These are phyloP conservation scores for Tholera decimalis DNA, from an alignment of 2,888 invertebrate species.

Conservation along the genomic window DNA sequence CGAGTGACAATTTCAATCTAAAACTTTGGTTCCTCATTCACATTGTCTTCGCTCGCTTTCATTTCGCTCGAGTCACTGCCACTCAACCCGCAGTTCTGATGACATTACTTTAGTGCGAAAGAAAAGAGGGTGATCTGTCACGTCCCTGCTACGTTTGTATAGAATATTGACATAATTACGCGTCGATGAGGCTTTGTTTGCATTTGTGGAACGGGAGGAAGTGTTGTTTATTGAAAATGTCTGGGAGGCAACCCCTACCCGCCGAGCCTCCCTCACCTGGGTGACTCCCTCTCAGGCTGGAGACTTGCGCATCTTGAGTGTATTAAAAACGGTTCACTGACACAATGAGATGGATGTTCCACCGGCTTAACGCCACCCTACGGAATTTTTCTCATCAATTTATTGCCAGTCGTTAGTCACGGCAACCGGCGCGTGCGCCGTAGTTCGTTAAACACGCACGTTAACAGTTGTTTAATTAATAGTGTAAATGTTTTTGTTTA, in stretches of 20 bases:
- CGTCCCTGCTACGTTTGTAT: slow-evolving; percentile 54
- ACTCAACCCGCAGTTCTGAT: slow-evolving; percentile 36
- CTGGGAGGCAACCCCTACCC: slow-evolving; percentile 49
- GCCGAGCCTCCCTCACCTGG: slow-evolving; percentile 44
- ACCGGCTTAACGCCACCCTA: slow-evolving; percentile 19
- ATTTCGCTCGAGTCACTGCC: slow-evolving; percentile 20
- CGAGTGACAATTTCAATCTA: slow-evolving; percentile 13
- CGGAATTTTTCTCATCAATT: slow-evolving; percentile 49
- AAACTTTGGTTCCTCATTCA: slow-evolving; percentile 23
- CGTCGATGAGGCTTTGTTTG: slow-evolving; percentile 63
- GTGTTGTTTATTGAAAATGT: slow-evolving; percentile 74
- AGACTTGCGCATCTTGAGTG: slow-evolving; percentile 56
- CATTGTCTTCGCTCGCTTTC: slow-evolving; percentile 24
- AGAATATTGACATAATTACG: slow-evolving; percentile 76
- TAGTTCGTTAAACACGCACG: slow-evolving; percentile 57
- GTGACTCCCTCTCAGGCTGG: slow-evolving; percentile 40
- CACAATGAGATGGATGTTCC: slow-evolving; percentile 56
- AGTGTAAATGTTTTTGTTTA: slow-evolving; percentile 58
- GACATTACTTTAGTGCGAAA: slow-evolving; percentile 39
- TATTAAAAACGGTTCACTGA: slow-evolving; percentile 61
- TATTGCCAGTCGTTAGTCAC: slow-evolving; percentile 53
- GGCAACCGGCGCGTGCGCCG: slow-evolving; percentile 32
- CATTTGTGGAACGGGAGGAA: slow-evolving; percentile 64
- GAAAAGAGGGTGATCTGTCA: slow-evolving; percentile 64
- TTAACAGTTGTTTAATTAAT: slow-evolving; percentile 62